These are phyloP conservation scores for Papilio helenus DNA, from an alignment of 1,140 invertebrate genomes.

Conservation along the genomic window DNA sequence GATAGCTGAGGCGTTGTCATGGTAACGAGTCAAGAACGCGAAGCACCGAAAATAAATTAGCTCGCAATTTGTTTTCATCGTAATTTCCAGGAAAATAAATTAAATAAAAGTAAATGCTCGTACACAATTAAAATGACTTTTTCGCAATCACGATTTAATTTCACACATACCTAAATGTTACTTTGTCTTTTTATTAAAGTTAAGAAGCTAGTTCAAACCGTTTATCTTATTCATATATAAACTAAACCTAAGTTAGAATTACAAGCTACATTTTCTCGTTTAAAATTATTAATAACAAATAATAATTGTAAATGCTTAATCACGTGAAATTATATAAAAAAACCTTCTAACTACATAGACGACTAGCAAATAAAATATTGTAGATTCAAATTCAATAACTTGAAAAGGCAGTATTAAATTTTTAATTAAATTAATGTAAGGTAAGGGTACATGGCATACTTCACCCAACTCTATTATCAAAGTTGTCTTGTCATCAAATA, in stretches of 20 bases:
- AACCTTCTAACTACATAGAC: not conserved
- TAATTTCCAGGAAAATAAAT: slow-evolving; percentile 5
- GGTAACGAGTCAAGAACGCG: slow-evolving; percentile 58
- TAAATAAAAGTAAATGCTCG: not conserved
- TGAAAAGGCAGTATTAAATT: not conserved
- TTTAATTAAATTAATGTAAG: not conserved
- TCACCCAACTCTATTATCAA: slow-evolving; percentile 6
- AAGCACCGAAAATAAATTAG: slow-evolving; percentile 52
- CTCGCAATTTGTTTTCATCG: slow-evolving; percentile 14
- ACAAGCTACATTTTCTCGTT: too few relatives aligned
- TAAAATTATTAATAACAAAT: too few relatives aligned
- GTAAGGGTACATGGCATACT: not conserved
- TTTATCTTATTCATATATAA: too few relatives aligned
- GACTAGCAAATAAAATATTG: not conserved
- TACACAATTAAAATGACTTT: not conserved
- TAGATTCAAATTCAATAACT: slow-evolving; percentile 15
- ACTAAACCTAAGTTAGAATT: too few relatives aligned
- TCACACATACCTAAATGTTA: not conserved
- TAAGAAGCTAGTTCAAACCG: too few relatives aligned
- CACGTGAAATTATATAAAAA: not conserved
- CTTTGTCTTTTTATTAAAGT: too few relatives aligned
- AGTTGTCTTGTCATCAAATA: slow-evolving; percentile 28
- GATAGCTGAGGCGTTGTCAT: slow-evolving; percentile 67
- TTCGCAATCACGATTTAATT: not conserved
- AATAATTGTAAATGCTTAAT: too few relatives aligned